Conservation (phyloP, 2,888 invertebrate species). For the Hypomecis punctinalis region DNA sequence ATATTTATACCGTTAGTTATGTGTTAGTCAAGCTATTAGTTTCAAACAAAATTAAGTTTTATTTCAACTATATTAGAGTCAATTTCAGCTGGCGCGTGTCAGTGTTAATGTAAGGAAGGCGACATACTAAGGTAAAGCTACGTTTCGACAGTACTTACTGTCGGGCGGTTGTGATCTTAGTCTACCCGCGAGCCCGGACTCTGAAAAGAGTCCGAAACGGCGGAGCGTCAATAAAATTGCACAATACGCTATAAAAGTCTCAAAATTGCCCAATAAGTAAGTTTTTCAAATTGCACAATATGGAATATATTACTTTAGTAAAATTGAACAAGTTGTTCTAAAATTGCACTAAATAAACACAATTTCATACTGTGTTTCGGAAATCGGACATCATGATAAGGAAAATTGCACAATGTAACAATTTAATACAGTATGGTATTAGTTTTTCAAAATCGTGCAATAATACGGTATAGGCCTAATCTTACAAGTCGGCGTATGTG, state of each 20-base stretch:
- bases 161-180: conserved; percentile 28
- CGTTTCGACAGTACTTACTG: conserved; percentile 36
- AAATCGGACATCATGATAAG: too few relatives aligned
- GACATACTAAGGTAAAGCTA: conserved; percentile 22
- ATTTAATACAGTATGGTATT: too few relatives aligned
- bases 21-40: conserved; percentile 2
- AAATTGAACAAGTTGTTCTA: background rate
- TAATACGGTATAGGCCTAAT: too few relatives aligned
- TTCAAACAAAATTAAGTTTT: background rate
- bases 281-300: background rate
- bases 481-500: too few relatives aligned
- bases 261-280: background rate
- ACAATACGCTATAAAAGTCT: background rate
- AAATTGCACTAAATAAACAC: too few relatives aligned
- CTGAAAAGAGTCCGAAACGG: conserved; percentile 34
- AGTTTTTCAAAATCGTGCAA: too few relatives aligned
- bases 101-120: conserved; percentile 29
- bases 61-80: background rate
- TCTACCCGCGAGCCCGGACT: conserved; percentile 30
- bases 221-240: conserved; percentile 16
- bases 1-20: background rate
- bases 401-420: too few relatives aligned
- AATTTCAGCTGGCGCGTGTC: conserved; percentile 5
- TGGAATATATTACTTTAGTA: background rate
- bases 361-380: too few relatives aligned